Evolutionary conservation across 2,888 invertebrate genomes (phyloP), one percentile per base, ranked within the genome.

Genomic region (Selenia dentaria): DNA sequence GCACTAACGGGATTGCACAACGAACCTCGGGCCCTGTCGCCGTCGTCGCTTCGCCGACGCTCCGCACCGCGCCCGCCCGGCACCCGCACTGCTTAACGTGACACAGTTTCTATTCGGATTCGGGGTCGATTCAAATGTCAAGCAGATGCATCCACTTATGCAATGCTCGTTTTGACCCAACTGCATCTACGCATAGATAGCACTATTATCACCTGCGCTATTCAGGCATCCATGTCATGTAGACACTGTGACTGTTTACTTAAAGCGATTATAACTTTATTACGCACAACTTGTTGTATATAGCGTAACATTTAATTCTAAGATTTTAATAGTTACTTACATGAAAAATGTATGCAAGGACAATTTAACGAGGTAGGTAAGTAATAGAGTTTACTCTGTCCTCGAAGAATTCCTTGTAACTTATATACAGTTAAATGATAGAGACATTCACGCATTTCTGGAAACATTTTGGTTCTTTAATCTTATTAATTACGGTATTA

Each of bases 61-160:
- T 25, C 24, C 43, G 43, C 35, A 3, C 28, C 34, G 28, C 42
- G 14, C 22, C 29, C 59, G 67, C 64, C 70, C 75, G 75, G 74
- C 74, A 72, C 70, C 73, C 73, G 76, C 75, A 75, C 78, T 79
- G 81, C 74, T 77, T 79, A 71, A 79, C 83, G 80, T 89, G 89
- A 88, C 89, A 89, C 83, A 89, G 89, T 87, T 90, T 90, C 89
- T 88, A 89, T 90, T 90, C 86, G 80, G 83, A 90, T 89, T 89
- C 89, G 87, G 88, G 89, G 89, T 85, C 89, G 84, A 90, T 87
- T 82, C 83, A 90, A 90, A 90, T 90, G 89, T 89, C 89, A 89
- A 86, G 79, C 85, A 89, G 88, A 90, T 88, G 88, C 86, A 89
- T 74, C 74, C 74, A 84, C 82, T 90, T 89, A 88, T 88, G 89